Evolutionary conservation across 2,113 vertebrate genomes (phyloP).

Genomic region (Bambusicola thoracicus): DNA sequence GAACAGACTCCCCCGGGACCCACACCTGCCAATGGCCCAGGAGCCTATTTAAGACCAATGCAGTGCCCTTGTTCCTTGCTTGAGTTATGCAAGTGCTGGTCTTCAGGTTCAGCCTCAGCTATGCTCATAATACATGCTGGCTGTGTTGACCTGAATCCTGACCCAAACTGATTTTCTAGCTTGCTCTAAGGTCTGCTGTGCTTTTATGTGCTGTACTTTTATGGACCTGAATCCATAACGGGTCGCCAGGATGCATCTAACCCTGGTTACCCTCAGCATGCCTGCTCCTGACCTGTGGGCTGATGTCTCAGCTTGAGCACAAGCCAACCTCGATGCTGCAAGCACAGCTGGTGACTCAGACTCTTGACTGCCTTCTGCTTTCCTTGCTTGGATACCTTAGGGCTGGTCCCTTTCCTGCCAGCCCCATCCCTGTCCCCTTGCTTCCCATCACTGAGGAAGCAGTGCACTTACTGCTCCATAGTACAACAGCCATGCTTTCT

Average conservation of each 20-base stretch:
- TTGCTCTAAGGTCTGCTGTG: neutral
- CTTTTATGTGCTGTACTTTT: neutral
- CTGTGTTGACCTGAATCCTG: neutral
- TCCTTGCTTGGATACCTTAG: neutral
- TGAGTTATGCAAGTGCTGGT: neutral
- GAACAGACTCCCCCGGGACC: neutral
- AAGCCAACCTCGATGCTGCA: neutral
- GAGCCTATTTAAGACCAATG: neutral
- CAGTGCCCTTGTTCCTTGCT: fast-evolving
- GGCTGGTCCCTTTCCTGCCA: neutral
- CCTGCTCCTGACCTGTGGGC: neutral
- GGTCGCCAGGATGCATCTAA: neutral
- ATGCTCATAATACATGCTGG: fast-evolving
- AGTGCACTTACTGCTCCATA: neutral
- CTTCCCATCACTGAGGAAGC: neutral
- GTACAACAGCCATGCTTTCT: neutral
- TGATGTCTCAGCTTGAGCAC: neutral
- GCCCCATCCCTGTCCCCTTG: neutral
- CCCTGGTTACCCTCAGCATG: neutral
- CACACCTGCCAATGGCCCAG: neutral
- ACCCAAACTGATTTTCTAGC: neutral
- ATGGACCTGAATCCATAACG: too few relatives aligned
- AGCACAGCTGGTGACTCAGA: fast-evolving
- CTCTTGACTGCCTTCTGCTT: neutral
- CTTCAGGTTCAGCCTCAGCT: neutral